Base-by-base conservation (phyloP, 53 echinoderm and acorn worm genomes). In the Echinometra lucunter region DNA sequence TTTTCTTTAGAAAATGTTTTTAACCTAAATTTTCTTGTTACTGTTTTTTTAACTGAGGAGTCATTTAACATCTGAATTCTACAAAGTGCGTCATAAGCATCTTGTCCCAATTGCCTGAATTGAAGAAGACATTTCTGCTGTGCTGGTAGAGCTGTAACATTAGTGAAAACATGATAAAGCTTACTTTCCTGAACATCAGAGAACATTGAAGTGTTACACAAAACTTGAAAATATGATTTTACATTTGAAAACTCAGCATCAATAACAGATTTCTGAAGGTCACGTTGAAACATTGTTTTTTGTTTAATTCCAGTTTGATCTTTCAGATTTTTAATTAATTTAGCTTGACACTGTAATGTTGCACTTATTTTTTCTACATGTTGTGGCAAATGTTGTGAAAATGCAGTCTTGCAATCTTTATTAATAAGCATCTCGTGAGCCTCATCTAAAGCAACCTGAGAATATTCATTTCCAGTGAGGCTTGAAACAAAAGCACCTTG, bases 381-480 rank as follows among this genome's bases (percentile, higher is more conserved):
- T 30, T 55, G 45, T 1, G 97, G 97, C 27, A 95, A 89, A 90
- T 57, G 66, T 81, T 82, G 69, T 15, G 94, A 74, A 45, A 95
- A 92, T 19, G 92, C 58, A 37, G 44, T 95, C 82, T 97, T 95
- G 34, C 96, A 95, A 35, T 97, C 90, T 70, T 96, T 97, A 74
- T 97, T 96, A 7, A 97, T 97, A 13, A 87, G 23, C 93, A 95
- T 95, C 45, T 97, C 96, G 91, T 96, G 95, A 17, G 82, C 96
- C 53, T 96, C 96, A 90, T 95, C 96, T 40, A 95, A 37, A 12
- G 96, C 96, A 91, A 96, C 95, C 9, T 47, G 10, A 3, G 70
- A 57, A 25, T 45, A 74, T 25, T 12, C 9, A 32, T 28, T 47
- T 13, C 96, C 96, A 11, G 37, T 91, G 5, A 96, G n/a, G 32